These are phyloP conservation scores for Diplodus sargus DNA, from an alignment of 2,797 vertebrate genomes.

Conservation along the genomic window DNA sequence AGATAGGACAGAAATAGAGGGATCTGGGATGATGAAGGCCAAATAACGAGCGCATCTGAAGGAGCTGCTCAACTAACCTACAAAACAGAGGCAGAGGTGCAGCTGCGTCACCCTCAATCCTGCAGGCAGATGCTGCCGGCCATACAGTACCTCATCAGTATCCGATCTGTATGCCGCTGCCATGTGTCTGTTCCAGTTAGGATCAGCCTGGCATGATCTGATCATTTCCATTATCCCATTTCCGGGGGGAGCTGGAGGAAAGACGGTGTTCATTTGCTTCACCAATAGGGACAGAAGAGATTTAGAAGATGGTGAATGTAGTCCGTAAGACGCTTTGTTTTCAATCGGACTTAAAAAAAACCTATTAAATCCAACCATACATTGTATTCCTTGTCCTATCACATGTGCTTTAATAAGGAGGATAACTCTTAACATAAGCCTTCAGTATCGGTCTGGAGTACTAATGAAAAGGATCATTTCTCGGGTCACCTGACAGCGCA, in stretches of 20 bases:
- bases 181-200: slow-evolving; percentile 32
- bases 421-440: neutral
- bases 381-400: neutral
- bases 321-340: slow-evolving; percentile 20
- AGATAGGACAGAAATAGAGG: neutral
- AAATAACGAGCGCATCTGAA: slow-evolving; percentile 5
- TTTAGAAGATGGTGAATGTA: neutral
- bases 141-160: slow-evolving; percentile 27
- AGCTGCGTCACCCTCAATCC: slow-evolving; percentile 25
- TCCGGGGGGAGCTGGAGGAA: slow-evolving; percentile 25
- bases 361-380: neutral
- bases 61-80: slow-evolving; percentile 5
- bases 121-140: slow-evolving; percentile 33
- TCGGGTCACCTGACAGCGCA: slow-evolving; percentile 12
- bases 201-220: slow-evolving; percentile 27
- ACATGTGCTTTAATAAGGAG: neutral
- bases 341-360: slow-evolving; percentile 3
- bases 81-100: neutral
- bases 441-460: neutral
- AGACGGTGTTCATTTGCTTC: slow-evolving; percentile 20
- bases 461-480: neutral
- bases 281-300: slow-evolving; percentile 21
- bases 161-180: slow-evolving; percentile 27
- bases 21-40: neutral
- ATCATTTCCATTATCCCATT: slow-evolving; percentile 55